Percentiles rank a stretch among this genome's conserved stretches.
These are phyloP conservation scores for Acronicta leporina DNA, from an alignment of 2,888 invertebrate genomes.

Conservation along the genomic window DNA sequence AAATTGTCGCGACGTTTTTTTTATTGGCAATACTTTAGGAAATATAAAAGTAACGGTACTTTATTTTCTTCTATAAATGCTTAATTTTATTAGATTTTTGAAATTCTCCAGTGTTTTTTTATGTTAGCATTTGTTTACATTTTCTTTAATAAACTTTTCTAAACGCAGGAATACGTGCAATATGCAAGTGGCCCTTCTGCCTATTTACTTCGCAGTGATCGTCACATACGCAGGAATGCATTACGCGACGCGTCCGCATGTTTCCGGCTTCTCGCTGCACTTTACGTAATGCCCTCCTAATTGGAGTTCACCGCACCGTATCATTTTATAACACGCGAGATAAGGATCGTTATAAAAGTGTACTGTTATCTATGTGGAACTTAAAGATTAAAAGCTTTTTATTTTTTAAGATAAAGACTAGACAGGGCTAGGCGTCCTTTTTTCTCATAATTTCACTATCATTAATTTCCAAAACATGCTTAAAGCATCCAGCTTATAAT, in stretches of 20 bases:
- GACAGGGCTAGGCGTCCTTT: no score
- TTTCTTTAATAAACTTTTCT: no score
- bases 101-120: no score
- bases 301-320: constrained; percentile 33
- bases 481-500: no score
- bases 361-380: constrained; percentile 1
- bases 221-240: constrained; percentile 33
- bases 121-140: no score
- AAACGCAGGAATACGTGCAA: not conserved
- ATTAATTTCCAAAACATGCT: no score
- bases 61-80: no score
- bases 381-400: not conserved
- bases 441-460: no score
- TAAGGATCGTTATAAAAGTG: constrained; percentile 14
- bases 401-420: not conserved
- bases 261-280: constrained; percentile 34
- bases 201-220: not conserved
- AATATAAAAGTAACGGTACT: no score
- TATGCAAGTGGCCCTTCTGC: constrained; percentile 19
- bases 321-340: constrained; percentile 22
- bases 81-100: no score
- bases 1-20: no score
- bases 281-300: constrained; percentile 48
- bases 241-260: constrained; percentile 23
- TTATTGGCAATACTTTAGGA: no score